Base-by-base conservation (phyloP, 1,140 invertebrate species). In the Drosophila oshimai region DNA sequence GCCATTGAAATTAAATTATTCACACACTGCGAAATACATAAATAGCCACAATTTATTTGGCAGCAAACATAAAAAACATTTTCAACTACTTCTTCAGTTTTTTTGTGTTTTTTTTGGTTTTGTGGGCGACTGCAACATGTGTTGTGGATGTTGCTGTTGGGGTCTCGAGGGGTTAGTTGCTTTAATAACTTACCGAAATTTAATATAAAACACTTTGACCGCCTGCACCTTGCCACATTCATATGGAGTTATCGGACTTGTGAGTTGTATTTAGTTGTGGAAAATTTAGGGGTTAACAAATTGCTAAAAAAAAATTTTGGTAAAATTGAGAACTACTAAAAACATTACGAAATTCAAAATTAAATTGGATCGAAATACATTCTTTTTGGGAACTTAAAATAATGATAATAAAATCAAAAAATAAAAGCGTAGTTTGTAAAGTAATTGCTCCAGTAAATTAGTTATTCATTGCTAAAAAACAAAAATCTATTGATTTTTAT, bases 31-130 rank as follows among this genome's bases (percentile, higher is more conserved):
- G 36, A 83, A 86, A 61, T 49, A 57, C 75, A 86, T 84, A 84
- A 84, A 84, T 84, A 84, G 49, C 42, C 36, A 37, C 79, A 86
- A 84, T 84, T 84, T 84, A 84, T 84, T 84, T 65, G 80, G 45
- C 70, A 84, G 68, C 51, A 46, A 67, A 67, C 62, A 67, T 67
- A 67, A 65, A 50, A 65, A 65, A 49, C 58, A 65, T 64, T 64
- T 65, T 37, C 61, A 47, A 65, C 62, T 18, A 65, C 58, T 62
- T 62, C 58, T 62, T 79, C 49, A 39, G 18, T 29, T 44, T 47
- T 46, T 18, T 39, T 37, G 7, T 17, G 29, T 34, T 24, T 36
- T 6, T 17, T 31, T 57, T 37, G n/a, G n/a, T 28, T 36, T 2
- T 26, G 2, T 4, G 2, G 18, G 6, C 24, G 20, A 24, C 29